Base-by-base conservation (phyloP, 1,140 invertebrate species). In the Microplitis demolitor region DNA sequence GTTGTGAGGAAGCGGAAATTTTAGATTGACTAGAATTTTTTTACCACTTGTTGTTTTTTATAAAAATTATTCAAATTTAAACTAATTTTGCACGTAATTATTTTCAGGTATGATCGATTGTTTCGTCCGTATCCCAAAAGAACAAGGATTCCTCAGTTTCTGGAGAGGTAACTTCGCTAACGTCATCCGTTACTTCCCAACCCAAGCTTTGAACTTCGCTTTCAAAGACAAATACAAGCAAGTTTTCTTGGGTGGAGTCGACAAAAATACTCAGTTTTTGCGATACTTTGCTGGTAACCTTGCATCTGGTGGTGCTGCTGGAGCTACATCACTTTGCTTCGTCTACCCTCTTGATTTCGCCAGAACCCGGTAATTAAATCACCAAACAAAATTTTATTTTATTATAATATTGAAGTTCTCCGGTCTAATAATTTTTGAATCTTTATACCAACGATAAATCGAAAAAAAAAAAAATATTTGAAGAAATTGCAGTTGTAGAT, bases 291-390 rank as follows among this genome's bases (percentile, higher is more conserved):
- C 91, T 66, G 94, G 94, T 76, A 95, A 98, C 87, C 89, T 98
- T 77, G 94, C 95, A 5, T 96, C 96, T 79, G 97, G 97, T 88
- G 97, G 96, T 87, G 95, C 95, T 72, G 96, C 97, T 80, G 97
- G 97, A 82, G 96, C 96, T 24, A 95, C 96, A 14, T 98, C 97
- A 34, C 90, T 98, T 34, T 96, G 94, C 87, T 97, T 98, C 81
- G 97, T 98, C 64, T 98, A 98, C 84, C 97, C 97, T 24, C 90
- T 98, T 54, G 97, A 98, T 88, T 98, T 96, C 87, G 96, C 95
- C 80, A 90, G 97, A 90, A 98, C 97, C 72, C 92, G 96, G 92
- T 93, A 84, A 63, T 64, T 8, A 33, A 33, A 62, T 31, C 33
- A 24, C 14, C 0, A 50, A 24, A 24, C 2, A 1, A 5, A 35